phyloP scores from a whole-genome alignment of 2,113 vertebrate species.

The Channa argus region DNA sequence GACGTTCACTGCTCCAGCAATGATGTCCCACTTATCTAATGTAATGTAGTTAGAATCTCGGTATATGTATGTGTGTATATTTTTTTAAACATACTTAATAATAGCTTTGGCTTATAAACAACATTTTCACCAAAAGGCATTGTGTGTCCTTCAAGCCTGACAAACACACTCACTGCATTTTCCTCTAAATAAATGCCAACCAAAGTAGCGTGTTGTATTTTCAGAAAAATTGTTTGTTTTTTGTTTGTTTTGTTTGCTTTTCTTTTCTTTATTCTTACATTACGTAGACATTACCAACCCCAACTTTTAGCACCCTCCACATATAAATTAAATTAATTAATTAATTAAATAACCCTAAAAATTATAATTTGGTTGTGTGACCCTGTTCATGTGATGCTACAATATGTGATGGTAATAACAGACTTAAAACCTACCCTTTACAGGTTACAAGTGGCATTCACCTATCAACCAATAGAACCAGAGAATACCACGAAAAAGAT shows the following conservation, averaged over 20 bases:
- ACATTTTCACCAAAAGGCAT: constrained; percentile 35
- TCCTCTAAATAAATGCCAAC: no score
- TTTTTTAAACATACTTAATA: no score
- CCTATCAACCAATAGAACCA: constrained; percentile 13
- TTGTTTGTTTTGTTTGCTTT: neutral
- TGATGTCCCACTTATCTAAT: constrained; percentile 68
- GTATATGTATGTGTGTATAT: no score
- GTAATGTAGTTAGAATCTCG: constrained; percentile 54
- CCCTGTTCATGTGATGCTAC: neutral
- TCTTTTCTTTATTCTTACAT: neutral
- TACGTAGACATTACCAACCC: neutral
- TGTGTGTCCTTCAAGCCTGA: constrained; percentile 24
- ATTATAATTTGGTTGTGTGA: neutral
- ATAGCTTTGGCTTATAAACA: constrained; percentile 43
- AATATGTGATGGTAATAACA: constrained; percentile 3
- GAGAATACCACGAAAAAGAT: constrained; percentile 6
- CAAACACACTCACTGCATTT: neutral
- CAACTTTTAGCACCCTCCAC: neutral
- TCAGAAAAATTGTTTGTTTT: neutral
- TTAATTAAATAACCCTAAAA: no score
- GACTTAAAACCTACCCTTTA: constrained; percentile 10
- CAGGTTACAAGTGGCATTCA: constrained; percentile 7
- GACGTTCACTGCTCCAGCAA: constrained; percentile 63
- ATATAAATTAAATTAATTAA: no score
- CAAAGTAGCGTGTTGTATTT: no score